Percentiles rank a stretch among this genome's conserved stretches.
phyloP scores from a whole-genome alignment of 2,888 invertebrate genomes.

The Archaeoteleia sp. region DNA sequence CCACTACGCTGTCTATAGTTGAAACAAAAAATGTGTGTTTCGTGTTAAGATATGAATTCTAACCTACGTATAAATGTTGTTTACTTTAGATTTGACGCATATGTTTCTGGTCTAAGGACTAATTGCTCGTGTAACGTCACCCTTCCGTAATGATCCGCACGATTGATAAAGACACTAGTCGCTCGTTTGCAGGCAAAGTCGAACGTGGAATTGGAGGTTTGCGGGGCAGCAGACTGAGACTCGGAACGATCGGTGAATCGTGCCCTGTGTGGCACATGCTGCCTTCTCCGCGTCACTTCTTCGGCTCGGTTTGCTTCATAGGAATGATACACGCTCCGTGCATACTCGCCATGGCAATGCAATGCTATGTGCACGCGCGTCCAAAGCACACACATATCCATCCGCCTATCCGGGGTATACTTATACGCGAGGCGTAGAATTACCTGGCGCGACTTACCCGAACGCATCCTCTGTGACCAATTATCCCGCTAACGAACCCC shows the following conservation, averaged over 20 bases:
- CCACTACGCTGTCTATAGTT: too few species aligned
- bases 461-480: conserved; percentile 74
- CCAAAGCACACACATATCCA: conserved; percentile 20
- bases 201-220: conserved; percentile 28
- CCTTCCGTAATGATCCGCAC: conserved; percentile 10
- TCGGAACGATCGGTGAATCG: conserved; percentile 13
- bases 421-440: conserved; percentile 68
- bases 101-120: too few species aligned
- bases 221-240: conserved; percentile 36
- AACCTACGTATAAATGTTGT: not conserved
- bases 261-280: not conserved
- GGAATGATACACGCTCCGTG: conserved; percentile 20
- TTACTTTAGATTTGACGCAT: too few species aligned
- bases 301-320: conserved; percentile 23
- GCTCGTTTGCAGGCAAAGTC: conserved; percentile 30
- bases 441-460: conserved; percentile 70
- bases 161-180: conserved; percentile 7
- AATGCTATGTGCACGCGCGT: conserved; percentile 34
- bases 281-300: conserved; percentile 30
- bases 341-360: not conserved
- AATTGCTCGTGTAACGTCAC: conserved; percentile 5
- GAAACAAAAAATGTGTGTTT: too few species aligned
- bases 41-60: too few species aligned
- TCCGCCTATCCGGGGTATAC: conserved; percentile 31
- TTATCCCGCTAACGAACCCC: conserved; percentile 73